A percentile compares a stretch with the other conserved stretches of the same genome.
These are phyloP conservation scores for Cervus canadensis DNA, from an alignment of 2,113 vertebrate genomes.

Conservation along the genomic window DNA sequence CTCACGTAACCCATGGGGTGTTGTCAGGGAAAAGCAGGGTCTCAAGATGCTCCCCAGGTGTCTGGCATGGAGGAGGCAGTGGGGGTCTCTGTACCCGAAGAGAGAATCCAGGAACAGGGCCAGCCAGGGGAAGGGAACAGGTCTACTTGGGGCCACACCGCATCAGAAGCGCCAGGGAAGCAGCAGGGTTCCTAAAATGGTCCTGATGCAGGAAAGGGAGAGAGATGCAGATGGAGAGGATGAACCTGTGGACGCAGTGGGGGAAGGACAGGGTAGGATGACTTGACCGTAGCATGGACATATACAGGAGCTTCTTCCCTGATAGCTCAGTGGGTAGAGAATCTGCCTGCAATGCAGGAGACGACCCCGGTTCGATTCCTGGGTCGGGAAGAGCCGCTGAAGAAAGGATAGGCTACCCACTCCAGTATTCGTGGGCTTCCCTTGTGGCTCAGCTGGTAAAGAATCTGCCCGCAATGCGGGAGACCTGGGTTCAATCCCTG, in stretches of 20 bases:
- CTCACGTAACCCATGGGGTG: background rate
- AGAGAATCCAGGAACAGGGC: background rate
- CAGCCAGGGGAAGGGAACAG: background rate
- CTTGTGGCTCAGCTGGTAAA: background rate
- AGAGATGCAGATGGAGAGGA: background rate
- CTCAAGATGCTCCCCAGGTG: background rate
- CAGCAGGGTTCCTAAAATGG: background rate
- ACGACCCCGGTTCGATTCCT: background rate
- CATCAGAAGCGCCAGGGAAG: background rate
- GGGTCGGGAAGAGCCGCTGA: background rate
- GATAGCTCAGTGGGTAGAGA: background rate
- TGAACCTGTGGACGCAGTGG: background rate
- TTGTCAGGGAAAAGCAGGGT: background rate
- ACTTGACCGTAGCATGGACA: accelerated
- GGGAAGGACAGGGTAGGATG: background rate
- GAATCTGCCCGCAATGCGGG: background rate
- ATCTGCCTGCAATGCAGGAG: background rate
- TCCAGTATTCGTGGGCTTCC: background rate
- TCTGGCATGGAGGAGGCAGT: background rate
- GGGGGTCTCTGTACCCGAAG: background rate
- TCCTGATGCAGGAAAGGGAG: background rate
- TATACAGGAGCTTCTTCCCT: background rate
- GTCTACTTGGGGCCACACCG: background rate
- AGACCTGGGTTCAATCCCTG: background rate
- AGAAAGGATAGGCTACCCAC: background rate